Evolutionary conservation across 1,140 invertebrate species (phyloP).

Genomic region (Pygmarrhopalites habei): DNA sequence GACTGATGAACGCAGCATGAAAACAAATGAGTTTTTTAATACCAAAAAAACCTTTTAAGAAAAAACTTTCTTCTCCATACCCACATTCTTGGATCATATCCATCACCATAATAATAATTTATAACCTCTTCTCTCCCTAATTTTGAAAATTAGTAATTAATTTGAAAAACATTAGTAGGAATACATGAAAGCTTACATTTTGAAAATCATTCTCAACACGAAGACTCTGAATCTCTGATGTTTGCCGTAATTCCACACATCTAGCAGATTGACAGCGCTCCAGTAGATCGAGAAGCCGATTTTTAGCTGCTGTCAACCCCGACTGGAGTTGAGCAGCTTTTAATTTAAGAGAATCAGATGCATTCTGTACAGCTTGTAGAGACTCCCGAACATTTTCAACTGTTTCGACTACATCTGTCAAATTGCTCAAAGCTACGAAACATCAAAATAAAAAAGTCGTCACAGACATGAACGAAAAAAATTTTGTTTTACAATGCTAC

Average conservation of each 20-base stretch:
- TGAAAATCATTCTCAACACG: constrained; percentile 35
- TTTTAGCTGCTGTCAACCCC: constrained; percentile 19
- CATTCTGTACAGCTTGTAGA: constrained; percentile 23
- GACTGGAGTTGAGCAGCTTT: constrained; percentile 24
- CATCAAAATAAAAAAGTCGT: too few species aligned
- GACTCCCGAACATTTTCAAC: constrained; percentile 26
- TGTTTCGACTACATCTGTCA: constrained; percentile 32
- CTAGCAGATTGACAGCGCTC: constrained; percentile 15
- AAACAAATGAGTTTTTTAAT: too few species aligned
- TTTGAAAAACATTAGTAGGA: too few species aligned
- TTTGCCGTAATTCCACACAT: constrained; percentile 29
- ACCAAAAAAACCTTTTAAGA: too few species aligned
- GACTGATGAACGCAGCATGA: constrained; percentile 2
- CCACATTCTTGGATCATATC: too few species aligned
- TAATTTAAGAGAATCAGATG: constrained; percentile 23
- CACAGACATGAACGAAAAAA: too few species aligned
- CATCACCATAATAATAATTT: too few species aligned
- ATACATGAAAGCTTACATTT: too few species aligned
- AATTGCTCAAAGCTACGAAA: constrained; percentile 32
- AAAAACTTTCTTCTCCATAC: too few species aligned
- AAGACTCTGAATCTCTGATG: constrained; percentile 31
- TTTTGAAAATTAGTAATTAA: too few species aligned
- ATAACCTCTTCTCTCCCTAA: too few species aligned
- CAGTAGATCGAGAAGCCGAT: constrained; percentile 18
- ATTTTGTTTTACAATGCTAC: too few species aligned